A percentile compares a stretch with the other conserved stretches of the same genome.
These are phyloP conservation scores for Eurytoma californica DNA, from an alignment of 2,888 invertebrate species.

Conservation along the genomic window DNA sequence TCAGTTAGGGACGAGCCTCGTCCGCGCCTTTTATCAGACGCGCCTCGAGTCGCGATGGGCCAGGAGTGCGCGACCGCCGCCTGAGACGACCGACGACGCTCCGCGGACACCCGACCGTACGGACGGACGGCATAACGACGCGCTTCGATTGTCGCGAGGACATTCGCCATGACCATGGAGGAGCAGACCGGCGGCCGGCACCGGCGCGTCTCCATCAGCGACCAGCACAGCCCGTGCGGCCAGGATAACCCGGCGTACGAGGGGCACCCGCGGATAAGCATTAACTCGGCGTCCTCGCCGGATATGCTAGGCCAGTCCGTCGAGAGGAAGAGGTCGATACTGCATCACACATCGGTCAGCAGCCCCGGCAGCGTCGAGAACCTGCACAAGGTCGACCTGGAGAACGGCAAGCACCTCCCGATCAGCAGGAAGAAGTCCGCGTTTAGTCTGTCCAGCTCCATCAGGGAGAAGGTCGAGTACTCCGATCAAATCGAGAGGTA, in stretches of 20 bases:
- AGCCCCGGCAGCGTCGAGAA: slow-evolving; percentile 70
- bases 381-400: slow-evolving; percentile 70
- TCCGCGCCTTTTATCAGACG: neutral
- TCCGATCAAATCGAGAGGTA: slow-evolving; percentile 71
- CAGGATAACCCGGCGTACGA: slow-evolving; percentile 71
- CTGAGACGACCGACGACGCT: neutral
- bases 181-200: slow-evolving; percentile 59
- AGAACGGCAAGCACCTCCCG: slow-evolving; percentile 53
- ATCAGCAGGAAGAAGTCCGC: slow-evolving; percentile 69
- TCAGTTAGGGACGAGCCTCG: slow-evolving; percentile 3
- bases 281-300: slow-evolving; percentile 66
- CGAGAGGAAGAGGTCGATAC: slow-evolving; percentile 69
- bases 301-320: slow-evolving; percentile 55
- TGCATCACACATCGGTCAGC: slow-evolving; percentile 65
- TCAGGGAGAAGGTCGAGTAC: slow-evolving; percentile 73
- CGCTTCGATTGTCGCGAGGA: neutral
- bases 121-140: no score
- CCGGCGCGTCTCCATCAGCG: slow-evolving; percentile 72
- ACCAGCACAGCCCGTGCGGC: slow-evolving; percentile 59
- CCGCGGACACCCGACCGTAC: neutral
- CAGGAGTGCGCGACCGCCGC: neutral
- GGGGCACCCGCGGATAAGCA: slow-evolving; percentile 67
- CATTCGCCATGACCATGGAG: slow-evolving; percentile 52
- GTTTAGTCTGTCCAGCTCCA: slow-evolving; percentile 72
- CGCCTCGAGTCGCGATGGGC: neutral